Conservation (phyloP, 2,888 invertebrate species). For the Iphiclides podalirius region DNA sequence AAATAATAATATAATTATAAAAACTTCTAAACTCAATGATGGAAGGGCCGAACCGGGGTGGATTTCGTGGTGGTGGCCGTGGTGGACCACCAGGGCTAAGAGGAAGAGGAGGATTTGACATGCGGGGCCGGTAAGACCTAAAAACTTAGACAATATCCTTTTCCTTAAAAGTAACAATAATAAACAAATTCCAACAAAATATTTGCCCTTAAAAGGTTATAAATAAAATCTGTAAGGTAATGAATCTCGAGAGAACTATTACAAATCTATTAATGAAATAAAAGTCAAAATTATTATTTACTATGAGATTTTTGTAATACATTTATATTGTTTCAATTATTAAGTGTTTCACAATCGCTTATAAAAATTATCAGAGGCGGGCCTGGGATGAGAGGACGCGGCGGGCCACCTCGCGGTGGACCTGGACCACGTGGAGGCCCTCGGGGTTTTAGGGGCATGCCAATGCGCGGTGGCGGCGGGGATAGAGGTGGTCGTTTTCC, state of each 20-base stretch:
- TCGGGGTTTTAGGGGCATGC: constrained; percentile 66
- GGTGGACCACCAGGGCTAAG: constrained; percentile 64
- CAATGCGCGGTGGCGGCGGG: constrained; percentile 70
- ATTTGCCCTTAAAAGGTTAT: no score
- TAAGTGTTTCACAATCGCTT: no score
- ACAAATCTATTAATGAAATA: no score
- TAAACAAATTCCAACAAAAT: no score
- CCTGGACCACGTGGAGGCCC: constrained; percentile 58
- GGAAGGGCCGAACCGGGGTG: constrained; percentile 57
- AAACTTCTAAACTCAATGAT: constrained; percentile 30
- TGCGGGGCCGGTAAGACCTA: constrained; percentile 72
- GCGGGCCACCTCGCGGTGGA: constrained; percentile 42
- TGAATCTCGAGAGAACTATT: no score
- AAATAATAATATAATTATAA: neutral
- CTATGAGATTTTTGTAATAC: no score
- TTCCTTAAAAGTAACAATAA: no score
- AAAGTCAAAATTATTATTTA: no score
- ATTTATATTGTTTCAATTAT: no score
- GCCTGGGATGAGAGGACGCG: constrained; percentile 66
- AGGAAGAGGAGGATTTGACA: constrained; percentile 69
- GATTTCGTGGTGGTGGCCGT: constrained; percentile 68
- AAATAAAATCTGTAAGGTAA: no score
- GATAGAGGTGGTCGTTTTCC: constrained; percentile 66
- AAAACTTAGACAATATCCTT: no score
- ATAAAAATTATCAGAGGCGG: constrained; percentile 54